phyloP scores from a whole-genome alignment of 2,797 vertebrate species.

The Prunella strophiata region DNA sequence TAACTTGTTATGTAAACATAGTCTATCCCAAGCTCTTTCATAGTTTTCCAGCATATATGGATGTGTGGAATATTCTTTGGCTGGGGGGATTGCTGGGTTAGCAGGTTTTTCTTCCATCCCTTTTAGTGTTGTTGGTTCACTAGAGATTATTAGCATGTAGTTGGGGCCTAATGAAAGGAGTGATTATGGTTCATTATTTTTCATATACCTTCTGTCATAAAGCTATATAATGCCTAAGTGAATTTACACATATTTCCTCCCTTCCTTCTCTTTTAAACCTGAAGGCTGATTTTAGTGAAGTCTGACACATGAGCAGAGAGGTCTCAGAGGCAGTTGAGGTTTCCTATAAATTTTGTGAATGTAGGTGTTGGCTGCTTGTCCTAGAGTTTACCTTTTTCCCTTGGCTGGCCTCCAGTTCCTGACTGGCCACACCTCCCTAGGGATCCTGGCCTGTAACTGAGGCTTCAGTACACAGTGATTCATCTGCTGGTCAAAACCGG shows the following conservation, averaged over 20 bases:
- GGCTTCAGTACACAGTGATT: not conserved
- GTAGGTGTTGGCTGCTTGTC: not conserved
- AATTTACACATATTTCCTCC: not conserved
- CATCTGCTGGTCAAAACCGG: not conserved
- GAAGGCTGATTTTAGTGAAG: not conserved
- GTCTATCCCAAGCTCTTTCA: not conserved
- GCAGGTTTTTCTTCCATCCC: not conserved
- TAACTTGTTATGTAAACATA: not conserved
- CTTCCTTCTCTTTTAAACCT: conserved; percentile 11
- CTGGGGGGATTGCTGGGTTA: not conserved
- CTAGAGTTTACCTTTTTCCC: not conserved
- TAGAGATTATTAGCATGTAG: not conserved
- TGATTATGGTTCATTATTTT: conserved; percentile 38
- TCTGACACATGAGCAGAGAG: not conserved
- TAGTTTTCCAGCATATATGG: not conserved
- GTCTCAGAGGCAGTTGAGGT: not conserved
- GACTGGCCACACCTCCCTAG: not conserved
- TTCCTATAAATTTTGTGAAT: not conserved
- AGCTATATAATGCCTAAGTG: conserved; percentile 8
- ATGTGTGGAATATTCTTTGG: not conserved
- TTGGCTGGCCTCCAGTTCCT: not conserved
- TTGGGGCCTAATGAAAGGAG: not conserved
- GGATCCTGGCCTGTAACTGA: not conserved
- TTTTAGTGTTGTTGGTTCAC: not conserved
- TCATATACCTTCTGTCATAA: not conserved